These are phyloP conservation scores for Dermolepida albohirtum DNA, from an alignment of 2,888 invertebrate species.

Conservation along the genomic window DNA sequence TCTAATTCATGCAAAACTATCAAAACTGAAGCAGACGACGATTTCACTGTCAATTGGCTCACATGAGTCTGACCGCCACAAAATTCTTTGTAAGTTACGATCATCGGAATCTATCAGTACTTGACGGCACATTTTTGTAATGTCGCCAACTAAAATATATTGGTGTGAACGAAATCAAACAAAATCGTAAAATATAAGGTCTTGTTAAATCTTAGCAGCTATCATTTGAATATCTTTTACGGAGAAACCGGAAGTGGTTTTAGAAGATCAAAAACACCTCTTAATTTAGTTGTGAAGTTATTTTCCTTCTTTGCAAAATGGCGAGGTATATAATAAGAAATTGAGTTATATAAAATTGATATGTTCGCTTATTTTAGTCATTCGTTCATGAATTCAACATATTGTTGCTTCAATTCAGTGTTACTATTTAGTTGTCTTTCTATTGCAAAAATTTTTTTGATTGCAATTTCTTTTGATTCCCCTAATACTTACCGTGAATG, in stretches of 20 bases:
- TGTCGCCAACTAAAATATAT: no score
- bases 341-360: neutral
- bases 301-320: slow-evolving; percentile 12
- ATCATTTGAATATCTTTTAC: slow-evolving; percentile 31
- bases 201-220: slow-evolving; percentile 11
- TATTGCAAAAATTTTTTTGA: slow-evolving; percentile 10
- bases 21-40: no score
- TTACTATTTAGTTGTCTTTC: slow-evolving; percentile 14
- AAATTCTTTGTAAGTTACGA: no score
- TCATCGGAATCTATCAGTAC: no score
- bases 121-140: no score
- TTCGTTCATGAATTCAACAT: slow-evolving; percentile 10
- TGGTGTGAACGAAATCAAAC: slow-evolving; percentile 4
- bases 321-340: slow-evolving; percentile 26
- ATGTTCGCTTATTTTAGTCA: no score
- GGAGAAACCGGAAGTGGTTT: slow-evolving; percentile 1
- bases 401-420: slow-evolving; percentile 9
- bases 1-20: no score
- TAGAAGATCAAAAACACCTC: slow-evolving; percentile 18
- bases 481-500: slow-evolving; percentile 11
- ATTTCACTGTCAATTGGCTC: no score
- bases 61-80: no score
- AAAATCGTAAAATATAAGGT: slow-evolving; percentile 14
- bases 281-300: slow-evolving; percentile 13
- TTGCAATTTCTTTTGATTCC: slow-evolving; percentile 21